Evolutionary conservation across 2,888 invertebrate genomes (phyloP).

Genomic region (Digitonthophagus gazella): DNA sequence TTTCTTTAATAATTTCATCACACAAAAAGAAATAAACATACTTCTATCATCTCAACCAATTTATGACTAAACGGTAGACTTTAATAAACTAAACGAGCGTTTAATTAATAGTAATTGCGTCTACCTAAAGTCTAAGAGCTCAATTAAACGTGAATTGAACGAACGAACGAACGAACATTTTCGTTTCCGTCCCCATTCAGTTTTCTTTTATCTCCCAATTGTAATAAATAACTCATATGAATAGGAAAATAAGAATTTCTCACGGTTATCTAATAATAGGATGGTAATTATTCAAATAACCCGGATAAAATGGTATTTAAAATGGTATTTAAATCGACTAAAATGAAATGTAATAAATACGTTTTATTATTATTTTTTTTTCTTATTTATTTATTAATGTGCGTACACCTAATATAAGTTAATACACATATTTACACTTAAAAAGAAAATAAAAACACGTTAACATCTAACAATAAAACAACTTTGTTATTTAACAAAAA

Average conservation of each 20-base stretch:
- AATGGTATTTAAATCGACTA: too few species aligned
- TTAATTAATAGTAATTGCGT: not conserved
- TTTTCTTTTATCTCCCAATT: not conserved
- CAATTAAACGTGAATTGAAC: not conserved
- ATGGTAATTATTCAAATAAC: too few species aligned
- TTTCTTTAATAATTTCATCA: too few species aligned
- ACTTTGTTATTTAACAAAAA: too few species aligned
- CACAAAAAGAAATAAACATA: too few species aligned
- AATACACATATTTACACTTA: not conserved
- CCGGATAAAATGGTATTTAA: too few species aligned
- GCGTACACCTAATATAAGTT: not conserved
- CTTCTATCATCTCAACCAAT: too few species aligned
- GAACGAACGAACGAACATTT: not conserved
- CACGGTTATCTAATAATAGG: not conserved
- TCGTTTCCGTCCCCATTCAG: too few species aligned
- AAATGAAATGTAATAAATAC: too few species aligned
- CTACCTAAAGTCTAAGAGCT: not conserved
- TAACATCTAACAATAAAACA: not conserved
- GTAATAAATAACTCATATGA: not conserved
- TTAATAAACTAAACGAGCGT: not conserved
- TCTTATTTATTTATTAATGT: not conserved
- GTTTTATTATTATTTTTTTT: not conserved
- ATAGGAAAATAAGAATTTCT: not conserved
- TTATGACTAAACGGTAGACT: not conserved
- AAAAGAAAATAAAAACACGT: not conserved